phyloP scores from a whole-genome alignment of 2,797 vertebrate genomes.

The Pseudomugil tenellus region DNA sequence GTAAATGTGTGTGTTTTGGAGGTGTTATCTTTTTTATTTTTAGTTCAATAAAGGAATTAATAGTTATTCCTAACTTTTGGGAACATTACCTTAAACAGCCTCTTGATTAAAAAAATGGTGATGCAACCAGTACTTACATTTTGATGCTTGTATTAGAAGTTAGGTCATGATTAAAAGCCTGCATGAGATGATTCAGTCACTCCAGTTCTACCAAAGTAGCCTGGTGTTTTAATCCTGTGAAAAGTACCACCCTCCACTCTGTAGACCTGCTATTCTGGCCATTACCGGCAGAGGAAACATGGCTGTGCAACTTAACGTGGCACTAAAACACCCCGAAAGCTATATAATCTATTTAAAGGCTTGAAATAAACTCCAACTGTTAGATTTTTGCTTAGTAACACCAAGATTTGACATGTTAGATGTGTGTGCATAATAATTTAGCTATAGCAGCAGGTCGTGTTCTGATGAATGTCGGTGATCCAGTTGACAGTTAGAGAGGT shows the following conservation, averaged over 20 bases:
- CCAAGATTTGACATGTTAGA: conserved; percentile 33
- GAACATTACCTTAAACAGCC: neutral
- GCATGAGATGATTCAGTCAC: neutral
- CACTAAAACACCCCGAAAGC: conserved; percentile 37
- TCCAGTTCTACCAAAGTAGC: neutral
- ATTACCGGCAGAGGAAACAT: conserved; percentile 18
- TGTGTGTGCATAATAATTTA: conserved; percentile 54
- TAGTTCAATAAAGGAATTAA: conserved; percentile 22
- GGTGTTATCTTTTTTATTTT: conserved; percentile 16
- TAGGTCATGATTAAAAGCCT: conserved; percentile 16
- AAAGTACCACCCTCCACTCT: conserved; percentile 15
- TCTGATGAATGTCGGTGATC: conserved; percentile 51
- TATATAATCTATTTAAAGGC: conserved; percentile 40
- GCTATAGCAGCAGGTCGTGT: conserved; percentile 24
- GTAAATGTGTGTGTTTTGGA: conserved; percentile 3
- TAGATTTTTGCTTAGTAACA: conserved; percentile 25
- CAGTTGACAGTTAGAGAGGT: conserved; percentile 52
- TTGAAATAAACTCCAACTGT: conserved; percentile 38
- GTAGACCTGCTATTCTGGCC: conserved; percentile 30
- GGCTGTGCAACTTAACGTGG: conserved; percentile 41
- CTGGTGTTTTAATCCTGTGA: neutral
- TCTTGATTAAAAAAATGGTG: neutral
- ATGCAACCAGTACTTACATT: neutral
- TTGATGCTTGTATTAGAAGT: neutral
- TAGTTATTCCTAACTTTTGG: conserved; percentile 1